phyloP scores from a whole-genome alignment of 2,113 vertebrate species.

The Protobothrops flavoviridis region DNA sequence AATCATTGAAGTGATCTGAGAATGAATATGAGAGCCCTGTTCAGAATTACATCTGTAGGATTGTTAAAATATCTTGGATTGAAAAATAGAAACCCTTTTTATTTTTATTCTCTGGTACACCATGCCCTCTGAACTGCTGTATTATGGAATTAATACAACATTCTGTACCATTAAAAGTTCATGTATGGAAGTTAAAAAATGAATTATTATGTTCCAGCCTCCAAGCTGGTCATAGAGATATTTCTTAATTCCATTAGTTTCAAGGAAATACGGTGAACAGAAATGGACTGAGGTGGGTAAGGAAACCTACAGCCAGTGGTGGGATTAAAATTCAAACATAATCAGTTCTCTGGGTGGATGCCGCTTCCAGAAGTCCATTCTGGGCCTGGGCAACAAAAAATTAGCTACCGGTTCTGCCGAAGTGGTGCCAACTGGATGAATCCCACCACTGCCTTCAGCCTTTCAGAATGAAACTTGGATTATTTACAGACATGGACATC shows the following conservation, averaged over 20 bases:
- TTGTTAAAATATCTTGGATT: neutral
- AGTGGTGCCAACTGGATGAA: too few relatives aligned
- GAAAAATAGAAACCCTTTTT: constrained; percentile 4
- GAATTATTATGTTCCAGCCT: neutral
- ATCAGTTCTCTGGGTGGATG: too few relatives aligned
- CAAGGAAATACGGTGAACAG: neutral
- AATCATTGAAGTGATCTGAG: constrained; percentile 30
- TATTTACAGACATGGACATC: neutral
- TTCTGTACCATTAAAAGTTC: neutral
- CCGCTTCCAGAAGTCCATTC: too few relatives aligned
- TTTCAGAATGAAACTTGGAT: neutral
- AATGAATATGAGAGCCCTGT: neutral
- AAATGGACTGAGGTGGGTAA: neutral
- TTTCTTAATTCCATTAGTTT: neutral
- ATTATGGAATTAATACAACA: neutral
- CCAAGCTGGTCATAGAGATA: too few relatives aligned
- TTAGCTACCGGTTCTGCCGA: too few relatives aligned
- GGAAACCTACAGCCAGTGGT: neutral
- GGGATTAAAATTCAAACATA: too few relatives aligned
- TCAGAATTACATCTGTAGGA: neutral
- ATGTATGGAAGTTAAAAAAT: neutral
- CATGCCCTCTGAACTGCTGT: neutral
- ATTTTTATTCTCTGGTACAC: neutral
- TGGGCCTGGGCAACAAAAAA: too few relatives aligned
- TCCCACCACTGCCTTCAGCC: too few relatives aligned